phyloP scores from a whole-genome alignment of 2,888 invertebrate species.

The Zelleria hepariella region DNA sequence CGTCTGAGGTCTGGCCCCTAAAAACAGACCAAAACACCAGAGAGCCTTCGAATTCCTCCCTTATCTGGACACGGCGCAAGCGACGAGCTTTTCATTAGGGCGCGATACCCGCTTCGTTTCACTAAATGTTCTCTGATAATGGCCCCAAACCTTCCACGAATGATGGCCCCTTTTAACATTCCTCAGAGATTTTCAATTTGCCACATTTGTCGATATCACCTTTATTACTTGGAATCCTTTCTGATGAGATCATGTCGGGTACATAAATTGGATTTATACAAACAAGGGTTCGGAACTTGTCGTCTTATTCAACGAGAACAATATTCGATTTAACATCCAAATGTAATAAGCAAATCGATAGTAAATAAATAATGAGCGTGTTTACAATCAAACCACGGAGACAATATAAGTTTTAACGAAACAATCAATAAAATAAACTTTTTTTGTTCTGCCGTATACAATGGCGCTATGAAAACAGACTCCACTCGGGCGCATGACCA shows the following conservation, averaged over 20 bases:
- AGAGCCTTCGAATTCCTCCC: not conserved
- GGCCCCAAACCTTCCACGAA: not conserved
- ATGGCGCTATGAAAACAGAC: not conserved
- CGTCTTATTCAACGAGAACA: not conserved
- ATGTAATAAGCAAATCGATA: not conserved
- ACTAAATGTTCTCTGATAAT: not conserved
- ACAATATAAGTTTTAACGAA: not conserved
- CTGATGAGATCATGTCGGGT: not conserved
- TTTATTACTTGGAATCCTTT: not conserved
- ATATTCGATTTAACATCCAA: not conserved
- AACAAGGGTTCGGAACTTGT: not conserved
- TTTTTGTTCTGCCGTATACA: not conserved
- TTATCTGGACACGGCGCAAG: not conserved
- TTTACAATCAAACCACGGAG: not conserved
- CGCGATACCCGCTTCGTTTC: not conserved
- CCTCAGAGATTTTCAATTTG: not conserved
- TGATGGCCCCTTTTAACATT: slow-evolving; percentile 2
- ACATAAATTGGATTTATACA: not conserved
- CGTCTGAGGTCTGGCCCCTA: not conserved
- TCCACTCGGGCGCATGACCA: not conserved
- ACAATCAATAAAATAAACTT: not conserved
- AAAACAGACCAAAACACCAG: not conserved
- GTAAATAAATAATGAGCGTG: not conserved
- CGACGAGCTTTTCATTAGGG: not conserved
- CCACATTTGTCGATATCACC: not conserved